Evolutionary conservation across 2,113 vertebrate species (phyloP).

Genomic region (Gallinago media): DNA sequence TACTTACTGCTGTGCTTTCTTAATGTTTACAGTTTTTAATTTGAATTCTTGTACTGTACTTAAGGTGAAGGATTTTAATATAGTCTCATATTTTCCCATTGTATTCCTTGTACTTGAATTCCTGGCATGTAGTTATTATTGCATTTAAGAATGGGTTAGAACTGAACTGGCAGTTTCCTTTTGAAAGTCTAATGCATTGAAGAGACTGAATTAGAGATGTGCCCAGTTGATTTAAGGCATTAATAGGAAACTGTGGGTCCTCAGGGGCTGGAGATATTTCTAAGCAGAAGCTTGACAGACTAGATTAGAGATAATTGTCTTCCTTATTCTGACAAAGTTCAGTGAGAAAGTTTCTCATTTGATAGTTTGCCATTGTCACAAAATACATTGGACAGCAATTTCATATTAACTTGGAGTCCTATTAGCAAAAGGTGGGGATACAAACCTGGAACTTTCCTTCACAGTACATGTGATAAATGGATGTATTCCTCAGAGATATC

Average conservation of each 20-base stretch:
- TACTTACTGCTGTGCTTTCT: not conserved
- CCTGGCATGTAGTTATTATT: not conserved
- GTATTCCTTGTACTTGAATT: not conserved
- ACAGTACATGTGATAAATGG: not conserved
- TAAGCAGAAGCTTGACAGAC: not conserved
- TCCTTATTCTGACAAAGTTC: not conserved
- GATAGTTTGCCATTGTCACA: not conserved
- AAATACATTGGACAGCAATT: not conserved
- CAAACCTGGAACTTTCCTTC: not conserved
- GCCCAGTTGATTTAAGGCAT: not conserved
- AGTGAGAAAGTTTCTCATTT: not conserved
- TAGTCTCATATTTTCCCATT: not conserved
- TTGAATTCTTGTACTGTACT: not conserved
- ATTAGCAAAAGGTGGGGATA: not conserved
- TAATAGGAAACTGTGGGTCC: not conserved
- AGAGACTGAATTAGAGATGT: not conserved
- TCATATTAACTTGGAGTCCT: not conserved
- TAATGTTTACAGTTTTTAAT: not conserved
- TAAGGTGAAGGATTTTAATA: not conserved
- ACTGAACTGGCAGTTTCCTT: not conserved
- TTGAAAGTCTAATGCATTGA: not conserved
- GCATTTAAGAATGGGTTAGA: not conserved
- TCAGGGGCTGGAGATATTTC: not conserved
- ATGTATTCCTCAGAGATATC: not conserved
- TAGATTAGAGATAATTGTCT: not conserved